These are phyloP conservation scores for Caenorhabditis brenneri DNA, from an alignment of 1,140 invertebrate genomes.

Conservation along the genomic window DNA sequence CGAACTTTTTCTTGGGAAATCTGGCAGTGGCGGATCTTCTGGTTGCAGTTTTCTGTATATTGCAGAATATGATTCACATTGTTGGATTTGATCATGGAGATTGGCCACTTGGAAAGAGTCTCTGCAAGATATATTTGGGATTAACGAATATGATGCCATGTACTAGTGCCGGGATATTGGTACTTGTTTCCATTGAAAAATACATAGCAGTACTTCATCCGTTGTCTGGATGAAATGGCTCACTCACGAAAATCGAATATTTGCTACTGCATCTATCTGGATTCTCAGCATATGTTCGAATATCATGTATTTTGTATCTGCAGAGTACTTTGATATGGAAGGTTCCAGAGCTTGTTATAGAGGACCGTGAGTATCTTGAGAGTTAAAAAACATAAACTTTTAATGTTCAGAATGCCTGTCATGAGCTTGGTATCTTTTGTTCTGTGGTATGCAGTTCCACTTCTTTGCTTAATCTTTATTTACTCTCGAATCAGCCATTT, in stretches of 20 bases:
- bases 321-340: slow-evolving; percentile 51
- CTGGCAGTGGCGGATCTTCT: slow-evolving; percentile 66
- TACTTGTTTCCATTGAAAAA: slow-evolving; percentile 69
- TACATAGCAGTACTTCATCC: slow-evolving; percentile 69
- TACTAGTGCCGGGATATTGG: slow-evolving; percentile 67
- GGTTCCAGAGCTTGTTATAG: slow-evolving; percentile 49
- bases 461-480: slow-evolving; percentile 60
- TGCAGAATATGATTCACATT: slow-evolving; percentile 70
- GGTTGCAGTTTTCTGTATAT: slow-evolving; percentile 65
- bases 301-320: slow-evolving; percentile 63
- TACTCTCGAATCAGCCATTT: slow-evolving; percentile 69
- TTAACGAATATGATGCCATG: slow-evolving; percentile 68
- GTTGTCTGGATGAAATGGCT: slow-evolving; percentile 64
- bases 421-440: slow-evolving; percentile 63
- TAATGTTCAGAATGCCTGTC: slow-evolving; percentile 48
- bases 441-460: slow-evolving; percentile 68
- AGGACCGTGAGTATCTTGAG: not conserved
- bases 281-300: slow-evolving; percentile 57
- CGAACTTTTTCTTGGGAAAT: slow-evolving; percentile 62
- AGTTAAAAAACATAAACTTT: not conserved
- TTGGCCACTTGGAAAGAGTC: slow-evolving; percentile 59
- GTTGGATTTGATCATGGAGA: slow-evolving; percentile 61
- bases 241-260: slow-evolving; percentile 60
- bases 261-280: slow-evolving; percentile 62
- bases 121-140: slow-evolving; percentile 68